Evolutionary conservation across 1,140 invertebrate genomes (phyloP).

Genomic region (Calliopsis andreniformis): DNA sequence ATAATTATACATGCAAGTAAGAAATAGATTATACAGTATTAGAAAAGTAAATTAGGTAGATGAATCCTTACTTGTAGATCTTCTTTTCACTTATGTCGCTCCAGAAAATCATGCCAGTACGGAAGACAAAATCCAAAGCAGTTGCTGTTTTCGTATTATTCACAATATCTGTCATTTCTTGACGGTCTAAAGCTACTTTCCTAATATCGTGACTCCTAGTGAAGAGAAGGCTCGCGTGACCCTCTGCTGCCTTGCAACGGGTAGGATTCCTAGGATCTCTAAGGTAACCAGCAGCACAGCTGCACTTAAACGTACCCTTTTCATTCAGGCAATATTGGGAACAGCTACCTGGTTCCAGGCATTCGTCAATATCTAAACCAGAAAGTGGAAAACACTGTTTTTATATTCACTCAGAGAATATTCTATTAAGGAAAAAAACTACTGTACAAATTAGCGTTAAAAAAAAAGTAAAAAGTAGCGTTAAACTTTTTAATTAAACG

Average conservation of each 20-base stretch:
- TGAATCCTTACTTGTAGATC: slow-evolving; percentile 89
- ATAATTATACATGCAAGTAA: neutral
- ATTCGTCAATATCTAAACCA: slow-evolving; percentile 95
- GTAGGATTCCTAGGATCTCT: slow-evolving; percentile 91
- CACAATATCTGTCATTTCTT: slow-evolving; percentile 94
- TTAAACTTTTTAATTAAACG: no score
- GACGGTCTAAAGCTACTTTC: slow-evolving; percentile 93
- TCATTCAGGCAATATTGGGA: slow-evolving; percentile 96
- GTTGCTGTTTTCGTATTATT: slow-evolving; percentile 93
- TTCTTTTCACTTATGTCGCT: slow-evolving; percentile 94
- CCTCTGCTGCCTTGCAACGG: slow-evolving; percentile 93
- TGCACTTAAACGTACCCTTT: slow-evolving; percentile 95
- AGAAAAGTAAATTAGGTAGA: neutral
- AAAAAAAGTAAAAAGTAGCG: no score
- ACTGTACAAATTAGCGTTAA: no score
- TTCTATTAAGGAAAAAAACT: no score
- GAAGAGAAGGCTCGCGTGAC: slow-evolving; percentile 92
- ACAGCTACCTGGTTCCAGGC: slow-evolving; percentile 92
- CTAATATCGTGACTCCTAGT: slow-evolving; percentile 93
- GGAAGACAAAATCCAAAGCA: slow-evolving; percentile 94
- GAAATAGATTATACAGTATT: no score
- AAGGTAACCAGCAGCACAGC: slow-evolving; percentile 93
- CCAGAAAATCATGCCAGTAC: slow-evolving; percentile 96
- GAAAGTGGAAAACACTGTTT: neutral
- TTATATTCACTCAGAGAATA: no score